Base-by-base conservation (phyloP, 2,888 invertebrate genomes). In the Ramazzottius varieornatus region DNA sequence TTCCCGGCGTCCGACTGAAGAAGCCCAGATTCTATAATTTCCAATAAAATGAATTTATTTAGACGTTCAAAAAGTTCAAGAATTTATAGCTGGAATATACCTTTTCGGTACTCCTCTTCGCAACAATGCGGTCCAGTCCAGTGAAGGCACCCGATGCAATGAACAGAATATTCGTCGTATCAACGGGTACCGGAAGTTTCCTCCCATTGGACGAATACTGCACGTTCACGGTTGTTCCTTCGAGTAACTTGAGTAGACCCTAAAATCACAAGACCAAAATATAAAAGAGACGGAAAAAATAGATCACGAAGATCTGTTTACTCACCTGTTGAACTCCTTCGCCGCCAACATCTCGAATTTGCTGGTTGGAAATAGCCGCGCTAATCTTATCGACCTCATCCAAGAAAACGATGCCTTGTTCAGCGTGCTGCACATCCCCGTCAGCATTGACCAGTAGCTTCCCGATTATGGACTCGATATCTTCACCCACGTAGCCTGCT, bases 401-500 rank as follows among this genome's bases (percentile, higher is more conserved):
- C 69, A 99, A 80, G 76, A 98, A 99, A 64, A 98, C 93, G 70
- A 98, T 98, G 64, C 96, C 54, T 54, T 29, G 13, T 24, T 54
- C 54, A 24, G 54, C 54, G 4, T 54, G 29, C 4, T 4, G 13
- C 4, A 54, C 54, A 54, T 54, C 24, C 8, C 54, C 54, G 54
- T 54, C 4, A 24, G 54, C 54, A 54, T 54, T 24, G 4, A 8
- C 20, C 13, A 54, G 29, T 66, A 96, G 79, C 75, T 96, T 96
- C 33, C 89, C 91, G 73, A 98, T 91, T 65, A 96, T 94, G 73
- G 91, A 91, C 78, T 98, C 96, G 72, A 98, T 94, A 76, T 98
- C 98, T 78, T 98, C 96, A n/a, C 98, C 98, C 2, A 98, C 96
- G 76, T 96, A 96, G 46, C 96, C 91, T 32, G 91, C 92, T 79